Percentiles rank a stretch among this genome's conserved stretches.
Evolutionary conservation across 2,797 vertebrate species (phyloP).

Genomic region (Bradypus variegatus): DNA sequence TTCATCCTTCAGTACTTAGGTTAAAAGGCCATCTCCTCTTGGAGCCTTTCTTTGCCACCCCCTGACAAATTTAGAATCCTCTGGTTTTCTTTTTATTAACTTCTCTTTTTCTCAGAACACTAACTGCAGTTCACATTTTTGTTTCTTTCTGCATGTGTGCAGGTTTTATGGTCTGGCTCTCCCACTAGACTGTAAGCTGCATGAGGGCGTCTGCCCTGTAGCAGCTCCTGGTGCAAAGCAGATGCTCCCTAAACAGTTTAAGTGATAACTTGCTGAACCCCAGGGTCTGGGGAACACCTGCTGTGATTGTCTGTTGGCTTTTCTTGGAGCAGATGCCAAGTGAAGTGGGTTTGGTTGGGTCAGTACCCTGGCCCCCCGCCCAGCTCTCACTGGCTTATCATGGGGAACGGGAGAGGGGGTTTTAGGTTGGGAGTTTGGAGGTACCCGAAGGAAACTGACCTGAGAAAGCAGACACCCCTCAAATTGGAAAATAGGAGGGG

Average conservation of each 20-base stretch:
- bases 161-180: background rate
- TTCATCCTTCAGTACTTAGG: background rate
- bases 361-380: background rate
- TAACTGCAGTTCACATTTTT: background rate
- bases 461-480: background rate
- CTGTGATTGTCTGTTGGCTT: background rate
- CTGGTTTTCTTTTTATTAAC: background rate
- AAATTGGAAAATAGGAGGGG: background rate
- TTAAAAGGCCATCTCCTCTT: background rate
- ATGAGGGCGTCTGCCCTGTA: background rate
- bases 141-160: background rate
- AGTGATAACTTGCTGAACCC: background rate
- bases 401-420: background rate
- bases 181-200: too few species aligned
- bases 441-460: background rate
- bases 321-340: background rate
- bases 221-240: background rate
- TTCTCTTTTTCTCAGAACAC: background rate
- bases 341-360: background rate
- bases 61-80: background rate
- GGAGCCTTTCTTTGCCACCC: background rate
- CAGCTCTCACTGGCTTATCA: background rate
- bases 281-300: background rate
- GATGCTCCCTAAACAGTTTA: background rate
- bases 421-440: background rate